Evolutionary conservation across 2,113 vertebrate species (phyloP).

Genomic region (Scopus umbretta): DNA sequence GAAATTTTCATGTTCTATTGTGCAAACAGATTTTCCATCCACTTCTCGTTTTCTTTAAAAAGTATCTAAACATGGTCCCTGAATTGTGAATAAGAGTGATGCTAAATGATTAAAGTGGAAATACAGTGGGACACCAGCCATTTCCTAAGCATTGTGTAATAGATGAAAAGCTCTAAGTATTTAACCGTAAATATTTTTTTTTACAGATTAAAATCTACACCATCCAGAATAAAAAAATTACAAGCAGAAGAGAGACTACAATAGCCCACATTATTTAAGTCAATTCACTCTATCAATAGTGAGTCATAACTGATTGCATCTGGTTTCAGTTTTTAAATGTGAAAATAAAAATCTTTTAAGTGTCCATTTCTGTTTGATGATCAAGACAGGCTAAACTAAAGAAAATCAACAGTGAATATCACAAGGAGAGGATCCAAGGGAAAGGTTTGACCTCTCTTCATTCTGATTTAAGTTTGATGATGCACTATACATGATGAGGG

Average conservation of each 20-base stretch:
- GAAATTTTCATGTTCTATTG: not conserved
- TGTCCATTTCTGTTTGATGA: not conserved
- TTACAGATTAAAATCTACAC: not conserved
- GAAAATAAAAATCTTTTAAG: not conserved
- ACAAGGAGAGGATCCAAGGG: not conserved
- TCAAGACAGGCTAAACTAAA: not conserved
- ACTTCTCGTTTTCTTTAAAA: not conserved
- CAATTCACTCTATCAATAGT: not conserved
- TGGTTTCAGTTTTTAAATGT: not conserved
- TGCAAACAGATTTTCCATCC: not conserved
- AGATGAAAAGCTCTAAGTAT: not conserved
- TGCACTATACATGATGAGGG: constrained; percentile 8
- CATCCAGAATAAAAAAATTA: not conserved
- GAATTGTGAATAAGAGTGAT: not conserved
- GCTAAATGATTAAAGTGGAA: not conserved
- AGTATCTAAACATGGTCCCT: not conserved
- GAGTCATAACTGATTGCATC: not conserved
- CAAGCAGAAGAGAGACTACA: not conserved
- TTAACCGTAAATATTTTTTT: not conserved
- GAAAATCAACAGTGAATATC: not conserved
- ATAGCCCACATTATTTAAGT: not conserved
- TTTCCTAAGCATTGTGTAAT: not conserved
- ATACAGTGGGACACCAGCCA: not conserved
- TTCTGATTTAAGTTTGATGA: constrained; percentile 39
- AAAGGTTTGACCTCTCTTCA: not conserved